Base-by-base conservation (phyloP, 1,140 invertebrate genomes). In the Bombus confusus region DNA sequence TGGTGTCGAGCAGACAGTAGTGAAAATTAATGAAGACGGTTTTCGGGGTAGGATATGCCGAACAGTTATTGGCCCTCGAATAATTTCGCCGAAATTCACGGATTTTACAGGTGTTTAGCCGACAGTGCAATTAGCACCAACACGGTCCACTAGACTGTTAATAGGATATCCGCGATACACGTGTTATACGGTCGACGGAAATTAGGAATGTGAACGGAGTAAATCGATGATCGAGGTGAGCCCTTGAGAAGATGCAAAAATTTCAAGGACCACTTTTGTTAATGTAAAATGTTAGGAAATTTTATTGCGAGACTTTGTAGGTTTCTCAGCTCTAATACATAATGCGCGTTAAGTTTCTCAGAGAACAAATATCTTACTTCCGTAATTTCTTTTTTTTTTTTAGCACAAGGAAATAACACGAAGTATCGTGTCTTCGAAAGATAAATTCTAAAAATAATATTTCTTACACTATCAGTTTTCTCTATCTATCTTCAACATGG, bases 11-110 rank as follows among this genome's bases (percentile, higher is more conserved):
- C 64, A 78, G 86, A 90, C 88, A 87, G 88, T 85, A 87, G 88
- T 90, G 89, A 88, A 80, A 89, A 89, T 88, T 89, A 89, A 89
- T 87, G 89, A 90, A 90, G 88, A 90, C 86, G 81, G 79, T 90
- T 72, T n/a, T 66, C 72, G 80, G 80, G 73, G 69, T 90, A 71
- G 89, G 86, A 69, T 83, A 76, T 47, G 78, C 47, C 47, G 88
- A 71, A 57, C 84, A 85, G 68, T 85, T 85, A 85, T 85, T 85
- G 83, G 83, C 25, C 31, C 15, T 22, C 28, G 68, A 64, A 80
- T 80, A 85, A 85, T 85, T 64, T 47, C 68, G 57, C 6, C 68
- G 57, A 62, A 41, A 57, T 13, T 80, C 76, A 66, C 77, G 76
- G 77, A 85, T 85, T 85, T 85, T 80, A 71, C 68, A 72, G 77